Conservation (phyloP, 2,113 vertebrate genomes). For the Seriola rivoliana region DNA sequence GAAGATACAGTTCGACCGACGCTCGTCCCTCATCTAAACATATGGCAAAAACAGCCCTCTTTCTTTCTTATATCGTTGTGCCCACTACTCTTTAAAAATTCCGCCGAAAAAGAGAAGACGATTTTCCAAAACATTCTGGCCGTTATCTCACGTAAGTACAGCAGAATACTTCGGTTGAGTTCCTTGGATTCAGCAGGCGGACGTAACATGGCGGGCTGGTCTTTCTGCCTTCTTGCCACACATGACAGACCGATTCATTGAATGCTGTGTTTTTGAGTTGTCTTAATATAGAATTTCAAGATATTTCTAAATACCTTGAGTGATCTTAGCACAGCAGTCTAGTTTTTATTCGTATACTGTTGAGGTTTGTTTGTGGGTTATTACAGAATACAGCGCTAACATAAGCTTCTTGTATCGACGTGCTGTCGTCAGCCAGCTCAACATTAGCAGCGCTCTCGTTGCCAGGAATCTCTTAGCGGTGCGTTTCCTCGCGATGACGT, state of each 20-base stretch:
- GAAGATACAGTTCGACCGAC: not conserved
- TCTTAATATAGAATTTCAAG: not conserved
- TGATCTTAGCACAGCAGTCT: rapidly evolving
- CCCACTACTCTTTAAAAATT: slow-evolving; percentile 99
- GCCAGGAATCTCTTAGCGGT: slow-evolving; percentile 4
- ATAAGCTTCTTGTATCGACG: slow-evolving; percentile 48
- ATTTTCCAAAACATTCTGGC: slow-evolving; percentile 98
- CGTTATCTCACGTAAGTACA: slow-evolving; percentile 99
- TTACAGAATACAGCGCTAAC: slow-evolving; percentile 42
- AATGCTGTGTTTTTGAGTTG: not conserved
- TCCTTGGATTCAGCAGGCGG: slow-evolving; percentile 49
- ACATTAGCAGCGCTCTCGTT: slow-evolving; percentile 24
- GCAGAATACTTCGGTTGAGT: slow-evolving; percentile 40
- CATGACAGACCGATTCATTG: slow-evolving; percentile 70
- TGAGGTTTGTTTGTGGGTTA: slow-evolving; percentile 7
- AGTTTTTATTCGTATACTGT: not conserved
- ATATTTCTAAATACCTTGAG: too few relatives aligned
- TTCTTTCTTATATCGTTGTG: slow-evolving; percentile 95
- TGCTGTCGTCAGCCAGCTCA: slow-evolving; percentile 20
- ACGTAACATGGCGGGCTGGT: slow-evolving; percentile 82
- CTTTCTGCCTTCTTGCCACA: slow-evolving; percentile 70
- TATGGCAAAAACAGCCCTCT: slow-evolving; percentile 91
- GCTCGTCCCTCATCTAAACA: slow-evolving; percentile 48
- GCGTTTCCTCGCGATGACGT: slow-evolving; percentile 6
- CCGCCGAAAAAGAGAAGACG: slow-evolving; percentile 99